phyloP scores from a whole-genome alignment of 2,113 vertebrate species.

The Upupa epops region DNA sequence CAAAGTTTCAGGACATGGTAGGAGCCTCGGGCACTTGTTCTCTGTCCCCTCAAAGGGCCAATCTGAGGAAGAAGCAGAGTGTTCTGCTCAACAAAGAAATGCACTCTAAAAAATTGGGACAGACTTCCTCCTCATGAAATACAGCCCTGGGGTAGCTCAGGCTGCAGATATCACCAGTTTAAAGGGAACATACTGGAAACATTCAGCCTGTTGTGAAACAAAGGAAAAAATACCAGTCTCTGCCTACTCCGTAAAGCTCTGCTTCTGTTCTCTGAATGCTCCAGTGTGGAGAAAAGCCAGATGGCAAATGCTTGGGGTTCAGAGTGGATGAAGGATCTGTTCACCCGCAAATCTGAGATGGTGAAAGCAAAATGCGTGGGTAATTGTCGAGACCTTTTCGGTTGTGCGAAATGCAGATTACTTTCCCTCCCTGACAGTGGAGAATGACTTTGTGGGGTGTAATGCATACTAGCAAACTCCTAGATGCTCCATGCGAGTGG shows the following conservation, averaged over 20 bases:
- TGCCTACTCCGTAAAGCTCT: neutral
- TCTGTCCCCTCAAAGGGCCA: neutral
- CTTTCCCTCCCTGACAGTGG: neutral
- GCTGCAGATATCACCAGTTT: neutral
- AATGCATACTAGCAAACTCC: neutral
- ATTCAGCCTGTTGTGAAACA: neutral
- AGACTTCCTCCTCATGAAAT: neutral
- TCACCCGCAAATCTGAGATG: neutral
- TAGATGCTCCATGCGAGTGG: neutral
- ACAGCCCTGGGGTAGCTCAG: neutral
- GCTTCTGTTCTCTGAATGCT: neutral
- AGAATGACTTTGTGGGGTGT: neutral
- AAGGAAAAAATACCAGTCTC: neutral
- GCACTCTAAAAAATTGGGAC: neutral
- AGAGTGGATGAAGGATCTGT: neutral
- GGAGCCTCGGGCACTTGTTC: neutral
- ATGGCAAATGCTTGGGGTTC: neutral
- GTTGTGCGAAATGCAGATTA: neutral
- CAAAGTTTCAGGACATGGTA: slow-evolving; percentile 3
- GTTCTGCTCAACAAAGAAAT: neutral
- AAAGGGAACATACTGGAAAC: neutral
- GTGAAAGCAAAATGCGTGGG: neutral
- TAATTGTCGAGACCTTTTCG: neutral
- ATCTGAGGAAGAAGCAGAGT: neutral
- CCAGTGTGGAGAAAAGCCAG: neutral